phyloP scores from a whole-genome alignment of 2,113 vertebrate species.

The Ovibos moschatus region DNA sequence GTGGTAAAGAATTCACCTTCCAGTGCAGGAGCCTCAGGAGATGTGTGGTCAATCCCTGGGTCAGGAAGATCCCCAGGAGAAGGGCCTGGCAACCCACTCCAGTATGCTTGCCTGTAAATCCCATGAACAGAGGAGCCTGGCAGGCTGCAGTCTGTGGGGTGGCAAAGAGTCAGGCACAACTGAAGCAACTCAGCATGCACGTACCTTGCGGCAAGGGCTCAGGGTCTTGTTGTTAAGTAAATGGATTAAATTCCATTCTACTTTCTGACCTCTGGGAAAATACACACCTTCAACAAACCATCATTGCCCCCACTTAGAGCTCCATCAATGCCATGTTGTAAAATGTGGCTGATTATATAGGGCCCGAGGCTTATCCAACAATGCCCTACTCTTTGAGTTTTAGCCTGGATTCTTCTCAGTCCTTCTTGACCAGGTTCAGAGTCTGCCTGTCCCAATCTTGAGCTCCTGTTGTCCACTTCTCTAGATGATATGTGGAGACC shows the following conservation, averaged over 20 bases:
- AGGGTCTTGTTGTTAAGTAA: background rate
- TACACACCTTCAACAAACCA: background rate
- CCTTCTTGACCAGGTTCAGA: background rate
- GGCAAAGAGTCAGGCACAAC: background rate
- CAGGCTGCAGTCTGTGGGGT: background rate
- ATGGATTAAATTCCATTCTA: background rate
- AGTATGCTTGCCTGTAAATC: background rate
- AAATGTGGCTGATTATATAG: background rate
- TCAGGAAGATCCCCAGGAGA: background rate
- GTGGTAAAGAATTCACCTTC: background rate
- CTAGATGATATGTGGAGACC: background rate
- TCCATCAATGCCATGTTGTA: background rate
- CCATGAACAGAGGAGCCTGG: background rate
- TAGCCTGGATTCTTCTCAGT: background rate
- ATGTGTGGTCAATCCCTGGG: background rate
- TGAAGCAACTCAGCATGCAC: background rate
- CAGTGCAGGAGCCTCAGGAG: background rate
- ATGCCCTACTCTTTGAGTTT: background rate
- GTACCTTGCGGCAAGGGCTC: background rate
- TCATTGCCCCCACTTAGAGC: background rate
- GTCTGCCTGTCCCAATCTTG: background rate
- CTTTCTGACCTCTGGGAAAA: background rate
- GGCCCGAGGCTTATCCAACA: background rate
- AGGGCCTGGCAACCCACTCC: background rate
- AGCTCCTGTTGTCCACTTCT: background rate